Conservation (phyloP, 2,888 invertebrate species). For the Teleiodes luculella region DNA sequence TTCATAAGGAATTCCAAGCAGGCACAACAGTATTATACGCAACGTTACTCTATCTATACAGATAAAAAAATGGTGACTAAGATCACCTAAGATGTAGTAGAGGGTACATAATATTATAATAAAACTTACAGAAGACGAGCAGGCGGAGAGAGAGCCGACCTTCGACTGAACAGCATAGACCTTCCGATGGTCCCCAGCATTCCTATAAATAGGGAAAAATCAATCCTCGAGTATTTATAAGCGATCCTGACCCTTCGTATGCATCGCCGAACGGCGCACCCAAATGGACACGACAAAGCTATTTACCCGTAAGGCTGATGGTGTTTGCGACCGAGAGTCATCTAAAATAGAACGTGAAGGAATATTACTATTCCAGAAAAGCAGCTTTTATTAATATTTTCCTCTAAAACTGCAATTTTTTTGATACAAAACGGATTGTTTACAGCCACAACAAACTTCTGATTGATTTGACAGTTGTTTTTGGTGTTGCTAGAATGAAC, state of each 20-base stretch:
- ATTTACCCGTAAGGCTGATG: constrained; percentile 76
- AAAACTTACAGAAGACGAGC: constrained; percentile 83
- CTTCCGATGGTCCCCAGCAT: constrained; percentile 74
- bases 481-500: background rate
- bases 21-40: background rate
- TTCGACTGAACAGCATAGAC: constrained; percentile 79
- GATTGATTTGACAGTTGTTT: constrained; percentile 12
- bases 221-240: constrained; percentile 64
- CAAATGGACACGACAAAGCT: constrained; percentile 49
- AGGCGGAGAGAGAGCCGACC: constrained; percentile 82
- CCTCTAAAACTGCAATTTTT: background rate
- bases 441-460: constrained; percentile 10
- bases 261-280: constrained; percentile 58
- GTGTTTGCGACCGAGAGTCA: constrained; percentile 75
- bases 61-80: constrained; percentile 2
- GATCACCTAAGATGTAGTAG: background rate
- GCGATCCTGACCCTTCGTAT: constrained; percentile 49
- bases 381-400: background rate
- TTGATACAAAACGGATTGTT: constrained; percentile 9
- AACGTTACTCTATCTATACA: background rate
- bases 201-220: constrained; percentile 77
- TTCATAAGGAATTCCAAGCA: background rate
- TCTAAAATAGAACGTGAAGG: constrained; percentile 41
- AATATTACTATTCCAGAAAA: background rate
- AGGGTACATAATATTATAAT: constrained; percentile 18